Base-by-base conservation (phyloP, 2,888 invertebrate species). In the Stegana nigrithorax region DNA sequence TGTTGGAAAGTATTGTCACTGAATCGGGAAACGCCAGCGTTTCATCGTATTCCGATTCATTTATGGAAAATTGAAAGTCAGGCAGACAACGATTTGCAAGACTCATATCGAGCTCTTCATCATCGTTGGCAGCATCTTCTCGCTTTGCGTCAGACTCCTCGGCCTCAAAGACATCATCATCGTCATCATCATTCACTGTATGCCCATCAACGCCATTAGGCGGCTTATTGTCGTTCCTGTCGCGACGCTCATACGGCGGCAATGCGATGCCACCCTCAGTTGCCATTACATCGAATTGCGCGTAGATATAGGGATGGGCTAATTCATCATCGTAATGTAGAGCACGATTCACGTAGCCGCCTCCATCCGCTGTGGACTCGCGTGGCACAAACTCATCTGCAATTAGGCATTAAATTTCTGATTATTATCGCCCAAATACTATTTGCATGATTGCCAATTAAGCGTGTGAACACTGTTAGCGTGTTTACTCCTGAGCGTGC, bases 41-140 rank as follows among this genome's bases (percentile, higher is more conserved):
- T 83, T 94, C 93, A 82, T 94, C 94, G 75, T 90, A 94, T 75
- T 94, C 94, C 0, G 91, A 91, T 78, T 93, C 92, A 0, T 88
- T 70, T 21, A 82, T 86, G 29, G 86, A 88, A 69, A 89, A 77
- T 63, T 89, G 88, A 72, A 89, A 89, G 72, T 88, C 83, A 36
- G 86, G 85, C 72, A 89, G 85, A 62, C 89, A 81, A 53, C 87
- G 87, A 44, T 72, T 72, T 4, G 59, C 60, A 7, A 53, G 56
- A n/a, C 60, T 66, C 0, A 73, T 68, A 1, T 67, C 63, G 2
- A 44, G 55, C 4, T 39, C 66, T n/a, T 60, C 68, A 12, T 69
- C 67, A 14, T 59, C 72, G 17, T 65, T 67, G 19, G 51, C 50
- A 8, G 59, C 62, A 29, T 50, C 27, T 51, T 4, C 45, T 19